These are phyloP conservation scores for Chaenodraco wilsoni DNA, from an alignment of 2,797 vertebrate genomes.

Conservation along the genomic window DNA sequence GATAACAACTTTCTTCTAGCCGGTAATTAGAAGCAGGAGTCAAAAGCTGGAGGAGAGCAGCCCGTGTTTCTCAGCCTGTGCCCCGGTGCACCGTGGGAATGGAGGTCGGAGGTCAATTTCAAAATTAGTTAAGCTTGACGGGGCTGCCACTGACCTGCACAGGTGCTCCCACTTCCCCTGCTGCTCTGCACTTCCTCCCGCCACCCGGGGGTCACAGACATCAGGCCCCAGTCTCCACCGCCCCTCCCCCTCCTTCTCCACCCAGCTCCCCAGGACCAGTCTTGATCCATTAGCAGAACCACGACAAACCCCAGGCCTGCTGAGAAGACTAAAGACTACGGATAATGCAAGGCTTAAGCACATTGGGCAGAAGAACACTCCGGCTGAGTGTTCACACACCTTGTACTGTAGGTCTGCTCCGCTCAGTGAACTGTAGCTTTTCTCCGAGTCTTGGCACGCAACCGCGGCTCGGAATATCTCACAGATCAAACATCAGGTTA, in stretches of 20 bases:
- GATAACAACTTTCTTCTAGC: constrained; percentile 88
- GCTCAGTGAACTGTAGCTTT: constrained; percentile 25
- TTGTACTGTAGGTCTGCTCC: constrained; percentile 14
- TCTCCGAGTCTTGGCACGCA: constrained; percentile 5
- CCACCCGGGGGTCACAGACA: constrained; percentile 80
- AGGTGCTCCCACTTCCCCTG: constrained; percentile 88
- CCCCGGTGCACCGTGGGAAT: constrained; percentile 85
- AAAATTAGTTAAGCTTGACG: constrained; percentile 93
- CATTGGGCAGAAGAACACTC: constrained; percentile 27
- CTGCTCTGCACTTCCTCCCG: constrained; percentile 85
- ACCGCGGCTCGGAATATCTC: neutral
- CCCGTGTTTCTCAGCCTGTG: constrained; percentile 68
- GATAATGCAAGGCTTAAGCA: constrained; percentile 49
- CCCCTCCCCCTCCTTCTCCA: constrained; percentile 18
- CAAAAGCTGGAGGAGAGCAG: constrained; percentile 52
- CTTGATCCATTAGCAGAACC: constrained; percentile 73
- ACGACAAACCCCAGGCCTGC: constrained; percentile 63
- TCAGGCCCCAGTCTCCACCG: constrained; percentile 50
- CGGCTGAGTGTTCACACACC: constrained; percentile 49
- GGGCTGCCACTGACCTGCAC: constrained; percentile 88
- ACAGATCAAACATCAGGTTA: constrained; percentile 13
- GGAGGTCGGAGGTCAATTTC: constrained; percentile 88
- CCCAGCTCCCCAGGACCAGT: constrained; percentile 59
- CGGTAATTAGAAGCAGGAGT: constrained; percentile 92
- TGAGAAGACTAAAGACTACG: constrained; percentile 60